A percentile compares a stretch with the other conserved stretches of the same genome.
Evolutionary conservation across 2,888 invertebrate species (phyloP).

Genomic region (Diarsia mendica): DNA sequence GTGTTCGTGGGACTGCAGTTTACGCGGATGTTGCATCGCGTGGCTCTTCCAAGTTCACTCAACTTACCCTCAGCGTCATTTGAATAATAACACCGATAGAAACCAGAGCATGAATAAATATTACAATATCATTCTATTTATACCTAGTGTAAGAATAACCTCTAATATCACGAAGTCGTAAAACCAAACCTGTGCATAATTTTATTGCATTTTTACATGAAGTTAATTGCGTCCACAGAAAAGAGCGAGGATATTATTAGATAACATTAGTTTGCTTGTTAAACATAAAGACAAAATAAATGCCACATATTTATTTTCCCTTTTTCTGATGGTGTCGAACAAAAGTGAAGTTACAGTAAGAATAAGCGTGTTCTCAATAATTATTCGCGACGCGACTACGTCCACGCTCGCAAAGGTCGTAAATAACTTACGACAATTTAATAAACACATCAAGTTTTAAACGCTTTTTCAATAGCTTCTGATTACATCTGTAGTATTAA

Average conservation of each 20-base stretch:
- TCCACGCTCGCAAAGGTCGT: slow-evolving; percentile 71
- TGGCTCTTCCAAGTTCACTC: slow-evolving; percentile 60
- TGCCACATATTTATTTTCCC: slow-evolving; percentile 2
- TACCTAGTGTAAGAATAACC: slow-evolving; percentile 32
- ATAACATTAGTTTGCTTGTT: slow-evolving; percentile 27
- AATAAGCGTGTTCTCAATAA: slow-evolving; percentile 67
- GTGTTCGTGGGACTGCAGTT: slow-evolving; percentile 58
- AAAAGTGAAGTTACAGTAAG: slow-evolving; percentile 40
- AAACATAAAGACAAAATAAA: slow-evolving; percentile 31
- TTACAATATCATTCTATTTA: slow-evolving; percentile 43
- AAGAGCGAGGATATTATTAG: slow-evolving; percentile 23
- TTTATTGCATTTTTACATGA: slow-evolving; percentile 28
- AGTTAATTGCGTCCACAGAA: slow-evolving; percentile 25
- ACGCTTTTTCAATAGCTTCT: slow-evolving; percentile 85
- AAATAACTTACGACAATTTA: slow-evolving; percentile 88
- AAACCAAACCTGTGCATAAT: slow-evolving; percentile 27
- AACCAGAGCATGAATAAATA: slow-evolving; percentile 53
- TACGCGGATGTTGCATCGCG: slow-evolving; percentile 60
- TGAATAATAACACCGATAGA: slow-evolving; percentile 51
- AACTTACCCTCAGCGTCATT: slow-evolving; percentile 51
- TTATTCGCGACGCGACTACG: slow-evolving; percentile 68
- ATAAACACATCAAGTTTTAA: slow-evolving; percentile 88
- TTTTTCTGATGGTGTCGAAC: slow-evolving; percentile 17
- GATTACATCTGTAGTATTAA: slow-evolving; percentile 84
- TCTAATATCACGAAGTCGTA: slow-evolving; percentile 28